These are phyloP conservation scores for Nymphalis c-album DNA, from an alignment of 2,888 invertebrate genomes.

Conservation along the genomic window DNA sequence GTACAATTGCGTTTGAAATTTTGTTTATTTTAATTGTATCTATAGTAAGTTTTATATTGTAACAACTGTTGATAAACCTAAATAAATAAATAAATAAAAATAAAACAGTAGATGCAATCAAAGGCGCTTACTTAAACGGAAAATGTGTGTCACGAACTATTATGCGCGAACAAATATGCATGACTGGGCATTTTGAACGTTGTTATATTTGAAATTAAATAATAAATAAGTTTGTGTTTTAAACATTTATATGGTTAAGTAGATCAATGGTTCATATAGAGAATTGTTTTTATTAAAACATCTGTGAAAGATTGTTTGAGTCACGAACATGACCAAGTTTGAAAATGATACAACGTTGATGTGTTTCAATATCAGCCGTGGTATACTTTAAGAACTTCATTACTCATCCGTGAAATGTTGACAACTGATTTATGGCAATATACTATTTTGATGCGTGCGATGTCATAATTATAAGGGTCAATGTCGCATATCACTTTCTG, in stretches of 20 bases:
- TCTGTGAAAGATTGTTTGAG: constrained; percentile 35
- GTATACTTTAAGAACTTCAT: too few species aligned
- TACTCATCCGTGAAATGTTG: too few species aligned
- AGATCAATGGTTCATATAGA: constrained; percentile 27
- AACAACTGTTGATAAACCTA: too few species aligned
- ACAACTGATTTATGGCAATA: too few species aligned
- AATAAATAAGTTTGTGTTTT: neutral
- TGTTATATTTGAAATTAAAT: constrained; percentile 4
- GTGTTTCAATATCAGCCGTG: constrained; percentile 8
- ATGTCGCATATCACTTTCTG: too few species aligned
- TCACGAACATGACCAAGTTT: constrained; percentile 33
- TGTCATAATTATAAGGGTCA: too few species aligned
- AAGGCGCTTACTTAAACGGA: constrained; percentile 12
- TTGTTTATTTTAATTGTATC: too few species aligned
- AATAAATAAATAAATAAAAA: too few species aligned
- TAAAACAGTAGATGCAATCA: constrained; percentile 1
- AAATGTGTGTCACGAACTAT: constrained; percentile 12
- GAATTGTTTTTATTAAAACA: constrained; percentile 41
- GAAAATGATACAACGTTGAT: constrained; percentile 2
- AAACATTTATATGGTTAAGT: constrained; percentile 10
- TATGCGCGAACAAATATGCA: constrained; percentile 6
- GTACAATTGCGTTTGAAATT: too few species aligned
- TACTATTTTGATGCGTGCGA: too few species aligned
- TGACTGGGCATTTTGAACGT: constrained; percentile 5
- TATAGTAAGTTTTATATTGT: too few species aligned